phyloP scores from a whole-genome alignment of 2,888 invertebrate genomes.

The Oscheius sp. region DNA sequence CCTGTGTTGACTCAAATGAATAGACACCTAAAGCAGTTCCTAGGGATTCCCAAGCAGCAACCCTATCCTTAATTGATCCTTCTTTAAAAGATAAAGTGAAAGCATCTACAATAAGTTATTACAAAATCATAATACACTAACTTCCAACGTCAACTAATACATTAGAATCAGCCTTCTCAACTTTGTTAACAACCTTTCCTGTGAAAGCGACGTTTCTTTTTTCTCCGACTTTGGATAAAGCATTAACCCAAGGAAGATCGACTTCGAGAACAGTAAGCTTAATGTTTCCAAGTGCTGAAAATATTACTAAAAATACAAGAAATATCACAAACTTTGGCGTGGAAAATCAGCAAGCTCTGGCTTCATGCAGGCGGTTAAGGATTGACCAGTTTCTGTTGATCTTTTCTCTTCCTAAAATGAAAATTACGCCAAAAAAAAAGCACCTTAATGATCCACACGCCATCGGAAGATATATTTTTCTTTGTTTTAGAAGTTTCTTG shows the following conservation, averaged over 20 bases:
- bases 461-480: neutral
- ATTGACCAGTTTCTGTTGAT: slow-evolving; percentile 45
- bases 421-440: neutral
- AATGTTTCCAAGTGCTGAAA: slow-evolving; percentile 32
- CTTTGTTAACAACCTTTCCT: slow-evolving; percentile 39
- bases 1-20: slow-evolving; percentile 38
- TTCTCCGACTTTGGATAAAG: slow-evolving; percentile 36
- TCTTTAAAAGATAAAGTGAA: neutral
- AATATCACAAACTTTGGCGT: slow-evolving; percentile 24
- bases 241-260: slow-evolving; percentile 41
- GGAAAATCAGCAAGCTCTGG: slow-evolving; percentile 27
- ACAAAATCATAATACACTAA: neutral
- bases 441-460: slow-evolving; percentile 10
- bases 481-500: slow-evolving; percentile 11
- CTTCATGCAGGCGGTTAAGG: slow-evolving; percentile 44
- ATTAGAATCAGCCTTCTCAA: slow-evolving; percentile 31
- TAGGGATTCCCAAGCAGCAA: slow-evolving; percentile 34
- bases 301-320: neutral
- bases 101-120: slow-evolving; percentile 1
- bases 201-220: slow-evolving; percentile 41
- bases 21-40: slow-evolving; percentile 46
- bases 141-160: slow-evolving; percentile 36
- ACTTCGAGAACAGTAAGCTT: slow-evolving; percentile 32
- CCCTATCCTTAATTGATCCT: slow-evolving; percentile 2
- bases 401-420: slow-evolving; percentile 38